Percentiles rank a stretch among this genome's conserved stretches.
These are phyloP conservation scores for Luffia ferchaultella DNA, from an alignment of 2,888 invertebrate species.

Conservation along the genomic window DNA sequence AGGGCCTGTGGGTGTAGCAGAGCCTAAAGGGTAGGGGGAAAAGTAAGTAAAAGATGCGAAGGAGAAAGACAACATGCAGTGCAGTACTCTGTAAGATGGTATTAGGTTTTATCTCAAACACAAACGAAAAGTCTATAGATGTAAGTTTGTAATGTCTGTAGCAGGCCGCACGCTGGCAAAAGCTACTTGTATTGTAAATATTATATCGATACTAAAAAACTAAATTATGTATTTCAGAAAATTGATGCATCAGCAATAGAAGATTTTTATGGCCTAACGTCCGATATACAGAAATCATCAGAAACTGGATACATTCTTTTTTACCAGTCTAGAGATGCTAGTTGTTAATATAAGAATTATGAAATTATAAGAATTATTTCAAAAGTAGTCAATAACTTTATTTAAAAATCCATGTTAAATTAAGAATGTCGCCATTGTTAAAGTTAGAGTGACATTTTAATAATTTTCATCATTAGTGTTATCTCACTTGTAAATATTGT, in stretches of 20 bases:
- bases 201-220: too few species aligned
- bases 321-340: constrained; percentile 91
- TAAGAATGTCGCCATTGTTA: constrained; percentile 51
- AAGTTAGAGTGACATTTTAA: constrained; percentile 52
- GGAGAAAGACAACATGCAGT: too few species aligned
- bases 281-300: constrained; percentile 98
- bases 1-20: too few species aligned
- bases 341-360: constrained; percentile 68
- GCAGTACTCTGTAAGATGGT: too few species aligned
- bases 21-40: too few species aligned
- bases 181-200: too few species aligned
- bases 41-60: too few species aligned
- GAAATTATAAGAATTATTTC: constrained; percentile 39
- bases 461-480: constrained; percentile 23
- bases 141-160: too few species aligned
- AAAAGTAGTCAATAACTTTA: constrained; percentile 44
- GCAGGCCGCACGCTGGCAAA: too few species aligned
- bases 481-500: constrained; percentile 46
- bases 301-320: constrained; percentile 99
- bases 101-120: too few species aligned
- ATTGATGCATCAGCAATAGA: constrained; percentile 99
- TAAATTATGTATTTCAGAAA: constrained; percentile 79
- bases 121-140: too few species aligned
- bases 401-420: constrained; percentile 47
- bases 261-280: constrained; percentile 99